phyloP scores from a whole-genome alignment of 2,797 vertebrate genomes.

The Limosa lapponica region DNA sequence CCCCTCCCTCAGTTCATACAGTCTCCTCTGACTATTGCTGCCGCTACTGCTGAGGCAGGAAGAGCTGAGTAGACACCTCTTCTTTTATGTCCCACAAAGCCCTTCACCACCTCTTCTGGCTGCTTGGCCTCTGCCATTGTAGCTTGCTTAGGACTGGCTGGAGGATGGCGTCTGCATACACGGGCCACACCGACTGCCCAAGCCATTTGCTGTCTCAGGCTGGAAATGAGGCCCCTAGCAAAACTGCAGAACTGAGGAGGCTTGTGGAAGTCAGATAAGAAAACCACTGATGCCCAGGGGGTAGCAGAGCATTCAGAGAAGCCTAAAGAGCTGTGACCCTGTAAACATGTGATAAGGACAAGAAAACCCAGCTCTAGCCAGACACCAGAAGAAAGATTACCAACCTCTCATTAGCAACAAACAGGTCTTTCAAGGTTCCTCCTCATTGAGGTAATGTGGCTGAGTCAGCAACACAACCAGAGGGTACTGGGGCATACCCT shows the following conservation, averaged over 20 bases:
- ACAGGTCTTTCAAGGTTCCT: not conserved
- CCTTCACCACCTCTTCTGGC: not conserved
- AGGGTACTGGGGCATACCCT: too few relatives aligned
- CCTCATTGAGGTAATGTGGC: not conserved
- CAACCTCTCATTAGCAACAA: not conserved
- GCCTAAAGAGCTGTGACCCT: not conserved
- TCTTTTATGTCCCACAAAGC: not conserved
- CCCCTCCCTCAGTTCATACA: rapidly evolving
- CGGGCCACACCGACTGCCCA: not conserved
- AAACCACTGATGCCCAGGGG: not conserved
- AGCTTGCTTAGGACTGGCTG: not conserved
- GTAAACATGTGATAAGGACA: not conserved
- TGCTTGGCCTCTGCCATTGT: not conserved
- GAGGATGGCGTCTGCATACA: not conserved
- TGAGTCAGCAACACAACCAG: not conserved
- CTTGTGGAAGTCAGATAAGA: not conserved
- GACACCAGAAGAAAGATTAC: not conserved
- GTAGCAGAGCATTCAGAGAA: not conserved
- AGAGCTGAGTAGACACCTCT: not conserved
- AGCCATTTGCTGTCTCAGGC: not conserved
- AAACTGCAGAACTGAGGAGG: not conserved
- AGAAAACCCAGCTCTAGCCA: not conserved
- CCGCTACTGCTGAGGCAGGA: not conserved
- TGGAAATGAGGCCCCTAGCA: not conserved
- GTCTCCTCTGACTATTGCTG: not conserved